These are phyloP conservation scores for Odocoileus hemionus DNA, from an alignment of 2,113 vertebrate genomes.

Conservation along the genomic window DNA sequence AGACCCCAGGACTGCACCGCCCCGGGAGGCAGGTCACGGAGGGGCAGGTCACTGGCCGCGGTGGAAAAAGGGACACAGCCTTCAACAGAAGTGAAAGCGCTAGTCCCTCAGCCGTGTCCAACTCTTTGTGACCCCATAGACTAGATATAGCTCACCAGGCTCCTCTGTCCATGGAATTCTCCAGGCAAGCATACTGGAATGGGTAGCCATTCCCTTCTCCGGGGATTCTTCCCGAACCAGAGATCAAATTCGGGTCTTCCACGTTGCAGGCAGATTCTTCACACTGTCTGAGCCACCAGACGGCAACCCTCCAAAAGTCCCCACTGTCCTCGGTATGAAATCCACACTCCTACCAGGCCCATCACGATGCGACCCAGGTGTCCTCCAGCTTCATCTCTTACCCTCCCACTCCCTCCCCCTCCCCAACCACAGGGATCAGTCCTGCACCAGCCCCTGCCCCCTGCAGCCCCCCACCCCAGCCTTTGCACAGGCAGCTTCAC, in stretches of 20 bases:
- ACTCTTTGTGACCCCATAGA: not conserved
- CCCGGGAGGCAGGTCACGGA: not conserved
- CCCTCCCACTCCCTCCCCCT: not conserved
- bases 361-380: not conserved
- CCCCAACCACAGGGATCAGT: not conserved
- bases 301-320: not conserved
- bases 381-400: not conserved
- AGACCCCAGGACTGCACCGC: not conserved
- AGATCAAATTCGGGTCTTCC: not conserved
- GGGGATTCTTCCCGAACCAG: not conserved
- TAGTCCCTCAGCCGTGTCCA: fast-evolving
- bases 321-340: not conserved
- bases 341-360: not conserved
- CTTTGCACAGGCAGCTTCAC: not conserved
- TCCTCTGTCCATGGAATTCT: not conserved
- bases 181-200: not conserved
- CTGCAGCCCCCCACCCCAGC: fast-evolving
- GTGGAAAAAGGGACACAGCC: not conserved
- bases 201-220: not conserved
- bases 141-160: not conserved
- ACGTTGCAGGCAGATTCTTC: not conserved
- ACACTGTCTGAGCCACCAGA: not conserved
- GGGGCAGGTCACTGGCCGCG: not conserved
- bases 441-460: not conserved
- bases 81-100: not conserved